A percentile compares a stretch with the other conserved stretches of the same genome.
Conservation (phyloP, 53 echinoderm and acorn worm species). For the Antedon mediterranea region DNA sequence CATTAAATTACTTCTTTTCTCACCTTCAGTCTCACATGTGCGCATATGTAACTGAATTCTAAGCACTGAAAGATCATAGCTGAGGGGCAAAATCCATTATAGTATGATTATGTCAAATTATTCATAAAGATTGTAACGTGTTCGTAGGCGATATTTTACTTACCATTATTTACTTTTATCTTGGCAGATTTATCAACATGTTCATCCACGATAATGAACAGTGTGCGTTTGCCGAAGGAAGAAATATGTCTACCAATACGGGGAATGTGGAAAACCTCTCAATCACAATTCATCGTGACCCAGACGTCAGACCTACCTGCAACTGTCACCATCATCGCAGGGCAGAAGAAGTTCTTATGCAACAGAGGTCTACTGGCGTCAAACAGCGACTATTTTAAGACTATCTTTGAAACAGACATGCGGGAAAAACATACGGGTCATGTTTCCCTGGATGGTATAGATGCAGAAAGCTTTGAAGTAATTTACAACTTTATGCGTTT, state of each 20-base stretch:
- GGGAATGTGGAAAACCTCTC: not conserved
- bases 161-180: not conserved
- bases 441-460: not conserved
- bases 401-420: not conserved
- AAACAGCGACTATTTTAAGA: not conserved
- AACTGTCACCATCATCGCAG: not conserved
- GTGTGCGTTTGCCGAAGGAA: not conserved
- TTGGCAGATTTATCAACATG: not conserved
- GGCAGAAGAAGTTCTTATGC: not conserved
- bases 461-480: not conserved
- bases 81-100: not conserved
- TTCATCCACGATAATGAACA: not conserved
- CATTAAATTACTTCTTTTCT: not conserved
- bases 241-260: not conserved
- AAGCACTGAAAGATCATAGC: not conserved
- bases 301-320: not conserved
- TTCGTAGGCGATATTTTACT: not conserved
- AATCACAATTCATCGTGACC: not conserved
- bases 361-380: not conserved
- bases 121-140: not conserved
- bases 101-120: not conserved
- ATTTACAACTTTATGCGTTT: not conserved
- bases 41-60: not conserved
- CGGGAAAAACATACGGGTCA: not conserved
- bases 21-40: not conserved